Base-by-base conservation (phyloP, 2,113 vertebrate genomes). In the Xiphorhynchus elegans region DNA sequence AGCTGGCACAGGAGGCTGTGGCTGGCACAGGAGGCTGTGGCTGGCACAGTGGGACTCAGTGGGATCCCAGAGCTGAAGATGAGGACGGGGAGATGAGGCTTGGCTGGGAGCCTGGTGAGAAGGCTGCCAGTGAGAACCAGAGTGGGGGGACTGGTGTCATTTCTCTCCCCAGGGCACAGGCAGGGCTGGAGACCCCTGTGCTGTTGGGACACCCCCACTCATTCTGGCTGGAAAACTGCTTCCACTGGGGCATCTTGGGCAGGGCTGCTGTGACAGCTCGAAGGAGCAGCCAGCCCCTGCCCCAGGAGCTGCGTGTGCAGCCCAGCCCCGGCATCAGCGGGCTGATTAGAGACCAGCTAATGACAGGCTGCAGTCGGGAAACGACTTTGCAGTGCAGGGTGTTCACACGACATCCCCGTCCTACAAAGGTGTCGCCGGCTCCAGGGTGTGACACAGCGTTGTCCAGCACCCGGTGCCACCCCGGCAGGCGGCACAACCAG, bases 311-410 rank as follows among this genome's bases (percentile, higher is more conserved):
- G 84, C 8, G 24, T 53, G 77, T 55, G 63, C 63, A 47, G 76
- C 92, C 87, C 29, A 64, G 90, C 73, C 83, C 84, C 59, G 6
- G 75, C 64, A 64, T 8, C 69, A 5, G 70, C 26, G 73, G 72
- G 17, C 40, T 95, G 89, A 93, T 93, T 92, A 93, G 79, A 92
- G 91, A 79, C 10, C 49, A 1, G 79, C n/a, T 92, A 86, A 96
- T 92, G 89, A 68, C 21, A 90, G 83, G 66, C 37, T 40, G 70
- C 46, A 0, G 9, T 16, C 23, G 60, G 78, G 85, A 56, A 82
- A 46, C 0, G 10, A 25, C 66, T 44, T 19, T 8, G 56, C 88
- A 8, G 74, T 2, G 14, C n/a, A 1, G 83, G 79, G 49, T 35
- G 93, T 80, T 84, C 31, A 39, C 83, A 80, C 26, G 29, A 42